Percentiles rank a stretch among this genome's conserved stretches.
Evolutionary conservation across 2,113 vertebrate species (phyloP).

Genomic region (Aspidoscelis tigris): DNA sequence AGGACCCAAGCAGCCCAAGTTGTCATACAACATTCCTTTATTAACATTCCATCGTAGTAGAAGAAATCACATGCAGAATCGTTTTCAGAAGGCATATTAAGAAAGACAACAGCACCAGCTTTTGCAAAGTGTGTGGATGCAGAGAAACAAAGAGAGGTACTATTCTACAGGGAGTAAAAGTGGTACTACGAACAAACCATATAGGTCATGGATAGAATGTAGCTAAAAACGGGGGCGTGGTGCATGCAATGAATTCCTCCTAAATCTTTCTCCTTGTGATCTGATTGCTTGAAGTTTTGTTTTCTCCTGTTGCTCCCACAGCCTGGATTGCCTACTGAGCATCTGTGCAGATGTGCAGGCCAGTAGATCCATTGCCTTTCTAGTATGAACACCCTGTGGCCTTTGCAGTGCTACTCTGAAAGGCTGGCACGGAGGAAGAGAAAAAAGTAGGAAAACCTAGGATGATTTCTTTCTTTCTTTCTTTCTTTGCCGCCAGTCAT

Average conservation of each 20-base stretch:
- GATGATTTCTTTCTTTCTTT: neutral
- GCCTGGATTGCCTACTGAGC: neutral
- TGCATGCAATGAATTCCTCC: neutral
- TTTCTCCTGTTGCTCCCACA: neutral
- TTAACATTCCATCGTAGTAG: constrained; percentile 24
- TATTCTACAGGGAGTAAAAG: constrained; percentile 29
- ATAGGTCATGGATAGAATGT: neutral
- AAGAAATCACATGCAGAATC: constrained; percentile 39
- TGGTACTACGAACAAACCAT: neutral
- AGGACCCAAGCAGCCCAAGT: neutral
- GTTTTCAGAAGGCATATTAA: neutral
- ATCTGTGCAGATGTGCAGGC: neutral
- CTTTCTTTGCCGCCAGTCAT: neutral
- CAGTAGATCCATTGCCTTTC: too few relatives aligned
- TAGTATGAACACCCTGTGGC: neutral
- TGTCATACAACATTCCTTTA: constrained; percentile 46
- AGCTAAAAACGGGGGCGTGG: neutral
- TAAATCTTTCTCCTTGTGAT: neutral
- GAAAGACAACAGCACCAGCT: constrained; percentile 2
- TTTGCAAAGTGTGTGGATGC: constrained; percentile 17
- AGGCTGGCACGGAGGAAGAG: neutral
- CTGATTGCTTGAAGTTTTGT: neutral
- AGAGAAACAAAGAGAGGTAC: constrained; percentile 3
- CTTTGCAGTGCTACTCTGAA: neutral
- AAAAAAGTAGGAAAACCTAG: neutral